Evolutionary conservation across 2,113 vertebrate species (phyloP).

Genomic region (Vimba vimba): DNA sequence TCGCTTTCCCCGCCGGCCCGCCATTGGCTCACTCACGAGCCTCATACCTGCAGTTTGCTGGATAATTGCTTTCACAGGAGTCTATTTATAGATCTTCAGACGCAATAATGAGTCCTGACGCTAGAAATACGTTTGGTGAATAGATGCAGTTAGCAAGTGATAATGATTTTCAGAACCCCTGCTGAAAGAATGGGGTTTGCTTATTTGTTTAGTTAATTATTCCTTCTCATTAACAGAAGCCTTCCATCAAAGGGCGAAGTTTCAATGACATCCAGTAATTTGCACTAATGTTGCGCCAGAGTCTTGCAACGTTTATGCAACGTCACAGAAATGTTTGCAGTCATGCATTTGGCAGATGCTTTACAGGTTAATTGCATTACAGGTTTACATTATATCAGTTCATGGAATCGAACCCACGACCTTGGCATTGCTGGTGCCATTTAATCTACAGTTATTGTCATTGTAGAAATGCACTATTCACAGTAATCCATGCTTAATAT

Average conservation of each 20-base stretch:
- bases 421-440: not conserved
- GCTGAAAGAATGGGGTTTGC: not conserved
- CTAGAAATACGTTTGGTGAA: conserved; percentile 5
- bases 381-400: not conserved
- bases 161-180: conserved; percentile 39
- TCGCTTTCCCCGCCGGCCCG: not conserved
- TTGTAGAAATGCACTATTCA: no score
- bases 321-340: not conserved
- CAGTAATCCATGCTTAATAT: no score
- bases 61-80: conserved; percentile 45
- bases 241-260: not conserved
- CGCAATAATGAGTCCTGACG: conserved; percentile 5
- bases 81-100: conserved; percentile 37
- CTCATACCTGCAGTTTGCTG: conserved; percentile 37
- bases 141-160: conserved; percentile 16
- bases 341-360: not conserved
- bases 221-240: conserved; percentile 12
- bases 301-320: not conserved
- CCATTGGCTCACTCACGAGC: conserved; percentile 15
- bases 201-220: conserved; percentile 26
- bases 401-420: not conserved
- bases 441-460: not conserved
- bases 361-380: not conserved
- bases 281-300: not conserved
- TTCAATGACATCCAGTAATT: not conserved